These are phyloP conservation scores for Platysteira castanea DNA, from an alignment of 2,113 vertebrate genomes.

Conservation along the genomic window DNA sequence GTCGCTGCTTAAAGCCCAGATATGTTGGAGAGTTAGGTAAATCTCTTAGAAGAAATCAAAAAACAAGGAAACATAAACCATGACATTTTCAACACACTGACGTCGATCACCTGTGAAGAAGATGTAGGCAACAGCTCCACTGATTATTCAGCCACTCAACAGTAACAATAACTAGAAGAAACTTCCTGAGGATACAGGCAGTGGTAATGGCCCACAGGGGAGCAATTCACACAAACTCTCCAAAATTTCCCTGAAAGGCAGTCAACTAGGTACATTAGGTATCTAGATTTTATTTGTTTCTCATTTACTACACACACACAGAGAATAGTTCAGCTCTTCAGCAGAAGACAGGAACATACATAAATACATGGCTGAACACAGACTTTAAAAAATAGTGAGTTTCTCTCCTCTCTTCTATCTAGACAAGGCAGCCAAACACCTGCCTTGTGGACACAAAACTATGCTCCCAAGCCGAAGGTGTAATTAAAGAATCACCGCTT, in stretches of 20 bases:
- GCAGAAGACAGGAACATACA: background rate
- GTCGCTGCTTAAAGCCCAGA: background rate
- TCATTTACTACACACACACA: background rate
- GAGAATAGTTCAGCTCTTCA: background rate
- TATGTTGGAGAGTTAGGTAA: background rate
- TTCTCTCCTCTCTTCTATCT: background rate
- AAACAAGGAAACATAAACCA: background rate
- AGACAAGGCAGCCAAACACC: background rate
- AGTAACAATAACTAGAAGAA: background rate
- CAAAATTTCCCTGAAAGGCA: background rate
- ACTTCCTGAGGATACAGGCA: background rate
- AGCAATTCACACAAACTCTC: background rate
- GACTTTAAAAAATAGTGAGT: background rate
- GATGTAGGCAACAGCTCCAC: background rate
- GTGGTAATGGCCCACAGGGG: rapidly evolving
- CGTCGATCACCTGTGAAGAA: background rate
- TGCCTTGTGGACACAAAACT: background rate
- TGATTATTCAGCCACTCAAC: background rate
- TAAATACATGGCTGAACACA: background rate
- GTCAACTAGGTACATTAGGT: background rate
- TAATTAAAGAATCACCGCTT: background rate
- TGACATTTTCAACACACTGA: background rate
- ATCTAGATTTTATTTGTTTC: background rate
- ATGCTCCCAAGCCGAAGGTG: rapidly evolving
- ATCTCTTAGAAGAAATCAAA: background rate